Evolutionary conservation across 92 coral and sea anemone genomes (phyloP), one percentile per base, ranked within the genome.

Genomic region (Parazoanthus darwini): DNA sequence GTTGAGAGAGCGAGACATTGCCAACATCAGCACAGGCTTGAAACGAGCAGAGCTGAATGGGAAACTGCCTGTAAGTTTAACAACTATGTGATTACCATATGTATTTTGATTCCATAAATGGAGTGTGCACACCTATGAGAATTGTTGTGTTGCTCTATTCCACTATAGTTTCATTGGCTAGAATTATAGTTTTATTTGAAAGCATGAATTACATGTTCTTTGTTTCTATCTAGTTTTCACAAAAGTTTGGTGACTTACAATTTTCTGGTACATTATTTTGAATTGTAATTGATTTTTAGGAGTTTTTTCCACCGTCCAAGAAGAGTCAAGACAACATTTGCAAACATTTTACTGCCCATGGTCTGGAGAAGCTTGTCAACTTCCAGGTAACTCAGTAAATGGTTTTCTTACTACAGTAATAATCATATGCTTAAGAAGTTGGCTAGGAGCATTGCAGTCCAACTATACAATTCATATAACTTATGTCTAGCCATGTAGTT

Each of bases 271-370:
- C 36, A 6, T 22, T 29, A 29, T 29, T 29, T 29, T 29, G 33
- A 29, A 29, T 83, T 33, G 59, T 13, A 23, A 63, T 86, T 29
- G 0, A 29, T 29, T 29, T 72, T 37, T 86, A 97, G 99, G 94
- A 93, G 71, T 97, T 95, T 91, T 97, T 97, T 46, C 99, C 99
- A 66, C 95, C 98, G 76, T 95, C 90, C 93, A 97, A 94, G 91
- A 93, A 94, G 86, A 92, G 95, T 74, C 92, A 92, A 88, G 99
- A 97, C 86, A 88, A 89, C 90, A 92, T 97, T 88, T 93, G 93
- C 39, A 94, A 92, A 63, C 98, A 97, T 90, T 97, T 97, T 88
- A 93, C 79, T 87, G 98, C 96, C 36, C 93, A 96, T 93, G 97
- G 96, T 42, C 87, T 97, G 93, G 96, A 96, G 59, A 97, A 94